phyloP scores from a whole-genome alignment of 2,113 vertebrate genomes.

The Notarius lentiginosus region DNA sequence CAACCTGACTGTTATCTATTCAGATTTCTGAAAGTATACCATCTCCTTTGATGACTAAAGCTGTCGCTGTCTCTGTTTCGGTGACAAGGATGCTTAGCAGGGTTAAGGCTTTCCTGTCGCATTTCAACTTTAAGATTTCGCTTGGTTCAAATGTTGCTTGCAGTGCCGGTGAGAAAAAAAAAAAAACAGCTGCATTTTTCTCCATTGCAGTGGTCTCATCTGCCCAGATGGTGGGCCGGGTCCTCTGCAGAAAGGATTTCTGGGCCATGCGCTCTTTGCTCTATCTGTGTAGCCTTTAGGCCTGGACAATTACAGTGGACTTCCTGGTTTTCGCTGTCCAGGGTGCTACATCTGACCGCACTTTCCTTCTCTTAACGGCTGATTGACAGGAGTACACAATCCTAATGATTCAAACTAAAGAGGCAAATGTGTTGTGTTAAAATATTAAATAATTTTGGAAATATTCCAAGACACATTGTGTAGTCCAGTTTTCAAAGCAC shows the following conservation, averaged over 20 bases:
- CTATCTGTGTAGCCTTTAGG: neutral
- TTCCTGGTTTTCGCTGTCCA: constrained; percentile 44
- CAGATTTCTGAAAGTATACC: neutral
- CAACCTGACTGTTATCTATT: neutral
- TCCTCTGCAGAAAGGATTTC: constrained; percentile 32
- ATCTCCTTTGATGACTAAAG: neutral
- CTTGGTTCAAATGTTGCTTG: constrained; percentile 7
- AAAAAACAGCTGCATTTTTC: constrained; percentile 1
- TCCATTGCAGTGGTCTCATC: constrained; percentile 24
- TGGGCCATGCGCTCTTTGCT: neutral
- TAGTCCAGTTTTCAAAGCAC: neutral
- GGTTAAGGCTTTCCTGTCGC: neutral
- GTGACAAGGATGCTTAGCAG: neutral
- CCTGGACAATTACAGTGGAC: constrained; percentile 5
- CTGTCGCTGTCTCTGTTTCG: neutral
- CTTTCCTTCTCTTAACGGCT: neutral
- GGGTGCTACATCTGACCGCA: constrained; percentile 34
- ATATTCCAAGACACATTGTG: neutral
- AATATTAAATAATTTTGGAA: neutral
- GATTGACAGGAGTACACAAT: neutral
- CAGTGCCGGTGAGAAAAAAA: neutral
- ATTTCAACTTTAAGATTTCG: constrained; percentile 13
- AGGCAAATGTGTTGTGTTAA: neutral
- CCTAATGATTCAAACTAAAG: neutral
- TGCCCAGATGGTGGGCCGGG: constrained; percentile 30